Base-by-base conservation (phyloP, 1,140 invertebrate genomes). In the Drosophila insularis region DNA sequence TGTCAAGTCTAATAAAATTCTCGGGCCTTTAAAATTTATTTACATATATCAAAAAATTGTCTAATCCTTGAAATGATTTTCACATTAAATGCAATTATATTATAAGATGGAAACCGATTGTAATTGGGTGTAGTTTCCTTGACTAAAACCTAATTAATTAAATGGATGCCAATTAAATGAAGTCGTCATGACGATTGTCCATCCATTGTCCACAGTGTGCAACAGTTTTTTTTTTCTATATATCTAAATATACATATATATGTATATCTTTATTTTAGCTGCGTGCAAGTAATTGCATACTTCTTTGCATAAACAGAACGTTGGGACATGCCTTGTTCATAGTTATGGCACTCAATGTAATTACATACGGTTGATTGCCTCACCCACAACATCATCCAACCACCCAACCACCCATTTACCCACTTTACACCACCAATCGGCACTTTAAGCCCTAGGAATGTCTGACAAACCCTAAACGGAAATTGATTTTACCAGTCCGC, bases 251-350 rank as follows among this genome's bases (percentile, higher is more conserved):
- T 21, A 27, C 5, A 27, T 6, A 27, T 27, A 27, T 27, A 5
- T 27, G 6, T 27, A 27, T 27, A 2, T 32, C 3, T 6, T 10
- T 11, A 31, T n/a, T 14, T 21, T 23, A 27, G 31, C 43, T 60
- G 67, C 76, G 84, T 89, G 84, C 79, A 67, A 79, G 69, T 87
- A 89, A 87, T 89, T 82, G 76, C 84, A 87, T 68, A 77, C 75
- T 79, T 77, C 40, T 63, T 40, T 67, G 63, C 74, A 74, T 71
- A 60, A 59, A 61, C 60, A 46, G 17, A 14, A 27, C 2, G 13
- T 63, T 65, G 17, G 58, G 35, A 23, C 40, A 70, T 61, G 55
- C 21, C 21, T 13, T 37, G 43, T 14, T 1, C 43, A 21, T 27
- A 66, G 61, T 74, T 71, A 72, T 72, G 72, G 66, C 79, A 87